Percentiles rank a stretch among this genome's conserved stretches.
Evolutionary conservation across 2,113 vertebrate species (phyloP).

Genomic region (Megaleporinus macrocephalus): DNA sequence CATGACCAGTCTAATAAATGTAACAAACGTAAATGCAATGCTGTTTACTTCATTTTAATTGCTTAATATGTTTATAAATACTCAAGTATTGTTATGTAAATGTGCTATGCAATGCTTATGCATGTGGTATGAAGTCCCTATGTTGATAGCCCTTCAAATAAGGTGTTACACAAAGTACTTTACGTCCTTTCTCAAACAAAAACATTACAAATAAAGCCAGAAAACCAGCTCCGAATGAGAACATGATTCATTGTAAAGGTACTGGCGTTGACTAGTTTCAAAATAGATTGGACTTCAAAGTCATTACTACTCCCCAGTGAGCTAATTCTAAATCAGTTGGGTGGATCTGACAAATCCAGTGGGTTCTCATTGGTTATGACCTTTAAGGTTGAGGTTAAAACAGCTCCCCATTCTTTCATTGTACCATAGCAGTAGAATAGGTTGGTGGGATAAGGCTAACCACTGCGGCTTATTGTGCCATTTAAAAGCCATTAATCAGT

Average conservation of each 20-base stretch:
- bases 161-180: not conserved
- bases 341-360: not conserved
- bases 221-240: not conserved
- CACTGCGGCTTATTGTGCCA: not conserved
- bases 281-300: no score
- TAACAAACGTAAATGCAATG: no score
- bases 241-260: not conserved
- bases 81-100: no score
- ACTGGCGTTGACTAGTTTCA: not conserved
- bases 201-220: not conserved
- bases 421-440: not conserved
- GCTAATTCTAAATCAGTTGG: not conserved
- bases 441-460: not conserved
- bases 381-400: not conserved
- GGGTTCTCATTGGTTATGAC: not conserved
- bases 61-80: no score
- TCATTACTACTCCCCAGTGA: not conserved
- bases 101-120: no score
- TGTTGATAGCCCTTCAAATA: no score
- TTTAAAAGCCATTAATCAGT: constrained; percentile 48
- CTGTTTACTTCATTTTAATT: no score
- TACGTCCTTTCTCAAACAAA: not conserved
- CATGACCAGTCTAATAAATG: no score
- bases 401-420: constrained; percentile 9
- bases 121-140: no score